Percentiles rank a stretch among this genome's conserved stretches.
phyloP scores from a whole-genome alignment of 2,888 invertebrate genomes.

The Drymonia ruficornis region DNA sequence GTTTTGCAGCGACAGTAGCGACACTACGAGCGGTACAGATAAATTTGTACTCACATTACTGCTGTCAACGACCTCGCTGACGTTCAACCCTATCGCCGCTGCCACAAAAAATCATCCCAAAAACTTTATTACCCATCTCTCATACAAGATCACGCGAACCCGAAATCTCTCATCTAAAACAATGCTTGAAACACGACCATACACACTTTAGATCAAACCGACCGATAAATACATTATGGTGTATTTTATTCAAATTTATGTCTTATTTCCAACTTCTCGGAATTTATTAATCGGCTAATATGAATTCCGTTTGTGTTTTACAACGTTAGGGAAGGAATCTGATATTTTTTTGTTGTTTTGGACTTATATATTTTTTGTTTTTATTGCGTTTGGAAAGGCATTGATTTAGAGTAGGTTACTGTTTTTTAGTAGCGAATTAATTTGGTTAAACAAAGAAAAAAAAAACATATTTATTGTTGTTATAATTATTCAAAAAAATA shows the following conservation, averaged over 20 bases:
- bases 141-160: slow-evolving; percentile 52
- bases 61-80: slow-evolving; percentile 29
- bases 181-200: slow-evolving; percentile 54
- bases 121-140: slow-evolving; percentile 45
- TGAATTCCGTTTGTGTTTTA: slow-evolving; percentile 77
- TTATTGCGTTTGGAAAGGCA: slow-evolving; percentile 30
- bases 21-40: no score
- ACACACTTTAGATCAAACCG: slow-evolving; percentile 65
- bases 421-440: slow-evolving; percentile 19
- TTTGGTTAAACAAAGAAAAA: not conserved
- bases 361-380: slow-evolving; percentile 16
- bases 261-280: slow-evolving; percentile 77
- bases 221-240: slow-evolving; percentile 68
- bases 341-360: slow-evolving; percentile 50
- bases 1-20: no score
- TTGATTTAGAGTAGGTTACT: slow-evolving; percentile 24
- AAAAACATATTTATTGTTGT: no score
- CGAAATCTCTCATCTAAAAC: slow-evolving; percentile 61
- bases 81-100: slow-evolving; percentile 30
- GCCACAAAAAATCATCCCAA: slow-evolving; percentile 48
- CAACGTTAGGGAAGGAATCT: slow-evolving; percentile 55
- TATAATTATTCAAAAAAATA: no score
- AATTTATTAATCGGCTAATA: slow-evolving; percentile 83
- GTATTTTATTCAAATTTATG: slow-evolving; percentile 82
- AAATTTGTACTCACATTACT: not conserved